phyloP scores from a whole-genome alignment of 1,140 invertebrate genomes.

The Drosophila sp. region DNA sequence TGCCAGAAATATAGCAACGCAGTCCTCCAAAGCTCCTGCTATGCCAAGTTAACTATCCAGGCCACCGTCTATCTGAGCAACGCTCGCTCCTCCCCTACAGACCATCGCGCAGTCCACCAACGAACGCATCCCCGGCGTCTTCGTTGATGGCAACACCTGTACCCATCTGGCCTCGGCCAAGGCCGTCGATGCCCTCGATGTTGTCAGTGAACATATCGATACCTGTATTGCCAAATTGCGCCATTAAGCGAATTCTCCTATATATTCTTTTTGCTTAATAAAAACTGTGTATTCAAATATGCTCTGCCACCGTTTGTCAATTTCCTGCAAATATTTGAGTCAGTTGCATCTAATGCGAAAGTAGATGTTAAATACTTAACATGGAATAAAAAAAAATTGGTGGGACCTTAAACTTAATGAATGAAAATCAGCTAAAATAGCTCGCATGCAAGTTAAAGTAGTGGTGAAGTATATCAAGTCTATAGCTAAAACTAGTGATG shows the following conservation, averaged over 20 bases:
- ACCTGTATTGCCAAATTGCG: conserved; percentile 40
- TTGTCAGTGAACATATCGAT: conserved; percentile 55
- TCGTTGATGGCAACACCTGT: conserved; percentile 64
- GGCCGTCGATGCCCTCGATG: conserved; percentile 56
- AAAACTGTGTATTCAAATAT: background rate
- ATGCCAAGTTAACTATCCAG: conserved; percentile 58
- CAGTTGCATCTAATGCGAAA: too few relatives aligned
- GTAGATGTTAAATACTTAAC: background rate
- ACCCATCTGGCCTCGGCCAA: conserved; percentile 61
- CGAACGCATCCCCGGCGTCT: conserved; percentile 62
- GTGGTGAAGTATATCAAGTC: too few relatives aligned
- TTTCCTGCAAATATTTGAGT: too few relatives aligned
- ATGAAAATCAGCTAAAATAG: too few relatives aligned
- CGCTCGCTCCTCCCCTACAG: conserved; percentile 64
- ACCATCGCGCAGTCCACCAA: conserved; percentile 65
- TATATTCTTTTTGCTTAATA: background rate
- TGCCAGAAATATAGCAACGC: conserved; percentile 62
- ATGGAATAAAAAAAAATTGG: background rate
- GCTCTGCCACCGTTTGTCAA: background rate
- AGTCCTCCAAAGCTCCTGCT: conserved; percentile 51
- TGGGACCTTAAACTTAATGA: too few relatives aligned
- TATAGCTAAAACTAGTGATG: too few relatives aligned
- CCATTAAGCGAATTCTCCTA: background rate
- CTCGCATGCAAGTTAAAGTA: too few relatives aligned
- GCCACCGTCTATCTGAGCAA: conserved; percentile 56